A percentile compares a stretch with the other conserved stretches of the same genome.
These are phyloP conservation scores for Coturnix japonica DNA, from an alignment of 2,113 vertebrate species.

Conservation along the genomic window DNA sequence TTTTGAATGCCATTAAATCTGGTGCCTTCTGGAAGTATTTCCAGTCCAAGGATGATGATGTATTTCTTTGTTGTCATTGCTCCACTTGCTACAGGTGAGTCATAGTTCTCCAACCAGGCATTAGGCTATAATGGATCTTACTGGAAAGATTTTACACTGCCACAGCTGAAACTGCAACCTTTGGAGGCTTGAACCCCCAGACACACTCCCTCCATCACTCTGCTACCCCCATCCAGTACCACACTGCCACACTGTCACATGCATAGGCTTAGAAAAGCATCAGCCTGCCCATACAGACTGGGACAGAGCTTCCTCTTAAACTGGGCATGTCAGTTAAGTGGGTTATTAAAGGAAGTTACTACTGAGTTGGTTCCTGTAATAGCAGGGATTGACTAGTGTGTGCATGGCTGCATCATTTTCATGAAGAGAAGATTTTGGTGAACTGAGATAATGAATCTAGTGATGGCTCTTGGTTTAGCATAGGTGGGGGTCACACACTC, in stretches of 20 bases:
- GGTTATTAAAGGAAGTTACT: neutral
- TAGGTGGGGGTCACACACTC: neutral
- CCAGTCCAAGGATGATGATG: neutral
- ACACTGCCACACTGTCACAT: neutral
- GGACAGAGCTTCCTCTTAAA: neutral
- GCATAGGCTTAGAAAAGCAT: neutral
- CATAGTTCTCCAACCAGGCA: neutral
- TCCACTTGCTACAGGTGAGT: neutral
- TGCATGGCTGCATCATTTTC: neutral
- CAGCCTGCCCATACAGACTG: neutral
- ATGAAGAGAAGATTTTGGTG: neutral
- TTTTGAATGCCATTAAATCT: neutral
- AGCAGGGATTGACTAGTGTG: neutral
- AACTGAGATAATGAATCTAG: neutral
- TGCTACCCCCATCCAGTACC: neutral
- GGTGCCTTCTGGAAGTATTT: neutral
- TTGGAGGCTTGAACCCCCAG: neutral
- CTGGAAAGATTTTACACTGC: neutral
- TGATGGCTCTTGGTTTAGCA: neutral
- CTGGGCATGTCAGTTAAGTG: neutral
- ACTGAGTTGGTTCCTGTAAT: neutral
- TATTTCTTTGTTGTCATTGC: neutral
- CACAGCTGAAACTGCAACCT: neutral
- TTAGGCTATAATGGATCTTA: neutral
- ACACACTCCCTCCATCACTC: neutral